Evolutionary conservation across 2,113 vertebrate genomes (phyloP), one percentile per base, ranked within the genome.

Genomic region (Carettochelys insculpta): DNA sequence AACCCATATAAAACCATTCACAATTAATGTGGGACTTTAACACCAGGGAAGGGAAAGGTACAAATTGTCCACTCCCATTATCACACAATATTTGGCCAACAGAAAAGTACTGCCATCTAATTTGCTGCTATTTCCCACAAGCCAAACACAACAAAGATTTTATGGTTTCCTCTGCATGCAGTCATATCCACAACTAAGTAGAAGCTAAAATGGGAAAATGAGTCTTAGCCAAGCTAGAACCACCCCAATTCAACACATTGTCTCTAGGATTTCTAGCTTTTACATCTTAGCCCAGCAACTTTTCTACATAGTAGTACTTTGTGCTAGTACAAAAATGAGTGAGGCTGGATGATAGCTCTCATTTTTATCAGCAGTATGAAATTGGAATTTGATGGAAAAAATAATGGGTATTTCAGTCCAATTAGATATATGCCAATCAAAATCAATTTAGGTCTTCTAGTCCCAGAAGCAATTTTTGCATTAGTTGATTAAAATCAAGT

Each of bases 401-500:
- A 82, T 86, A 95, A n/a, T 25, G 31, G 73, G 61, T 93, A 94
- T 24, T 84, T 51, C 79, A 89, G 80, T 38, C 53, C 78, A 92
- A 29, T 81, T 82, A 87, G 90, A 90, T 83, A 71, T 25, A 71
- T 3, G 24, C 3, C 83, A 31, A 11, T 75, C 38, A 83, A 87
- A 77, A 92, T 95, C 78, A 84, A 81, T 68, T 1, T 83, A 96
- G 89, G 87, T 75, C 85, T 95, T 61, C 53, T 90, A 96, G 90
- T 90, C 88, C 87, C 93, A 68, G n/a, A 83, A 89, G 87, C 81
- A 88, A 85, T 91, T 95, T 96, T 93, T 53, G 92, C 90, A 94
- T 88, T n/a, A 91, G 85, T 82, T 94, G 90, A 92, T 95, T 94
- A 96, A 92, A 85, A 92, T 58, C 81, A 82, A 89, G 51, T 93